These are phyloP conservation scores for Panagrolaimus sp. DNA, from an alignment of 1,140 invertebrate genomes.

Conservation along the genomic window DNA sequence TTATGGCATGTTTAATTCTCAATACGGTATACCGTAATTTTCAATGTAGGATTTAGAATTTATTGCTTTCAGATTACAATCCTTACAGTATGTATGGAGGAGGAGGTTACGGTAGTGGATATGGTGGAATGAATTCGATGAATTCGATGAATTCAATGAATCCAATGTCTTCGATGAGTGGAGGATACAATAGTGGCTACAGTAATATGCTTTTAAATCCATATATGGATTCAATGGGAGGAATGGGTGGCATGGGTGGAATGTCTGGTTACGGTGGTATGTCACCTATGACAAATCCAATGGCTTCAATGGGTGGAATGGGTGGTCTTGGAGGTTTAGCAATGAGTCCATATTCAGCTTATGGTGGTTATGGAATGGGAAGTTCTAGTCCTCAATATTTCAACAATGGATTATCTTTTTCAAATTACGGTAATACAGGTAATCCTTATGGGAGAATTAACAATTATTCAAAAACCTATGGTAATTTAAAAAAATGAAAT, in stretches of 20 bases:
- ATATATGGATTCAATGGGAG: not conserved
- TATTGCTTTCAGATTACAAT: no score
- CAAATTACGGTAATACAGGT: conserved; percentile 7
- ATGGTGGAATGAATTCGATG: not conserved
- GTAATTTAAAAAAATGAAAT: not conserved
- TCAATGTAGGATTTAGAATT: no score
- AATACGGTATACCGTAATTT: no score
- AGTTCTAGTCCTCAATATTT: not conserved
- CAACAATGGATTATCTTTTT: not conserved
- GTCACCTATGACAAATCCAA: no score
- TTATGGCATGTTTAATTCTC: no score
- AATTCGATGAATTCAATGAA: not conserved
- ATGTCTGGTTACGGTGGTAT: not conserved
- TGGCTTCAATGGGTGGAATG: not conserved
- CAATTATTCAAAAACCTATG: not conserved
- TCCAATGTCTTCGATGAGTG: not conserved
- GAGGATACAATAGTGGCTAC: not conserved
- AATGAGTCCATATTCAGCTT: conserved; percentile 8
- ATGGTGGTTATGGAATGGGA: conserved; percentile 3
- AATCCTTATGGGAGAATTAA: not conserved
- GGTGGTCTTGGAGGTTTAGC: not conserved
- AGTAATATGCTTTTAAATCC: not conserved
- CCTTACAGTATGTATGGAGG: conserved; percentile 9
- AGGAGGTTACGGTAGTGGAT: not conserved
- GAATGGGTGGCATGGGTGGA: conserved; percentile 1